Base-by-base conservation (phyloP, 2,113 vertebrate species). In the Colaptes auratus region DNA sequence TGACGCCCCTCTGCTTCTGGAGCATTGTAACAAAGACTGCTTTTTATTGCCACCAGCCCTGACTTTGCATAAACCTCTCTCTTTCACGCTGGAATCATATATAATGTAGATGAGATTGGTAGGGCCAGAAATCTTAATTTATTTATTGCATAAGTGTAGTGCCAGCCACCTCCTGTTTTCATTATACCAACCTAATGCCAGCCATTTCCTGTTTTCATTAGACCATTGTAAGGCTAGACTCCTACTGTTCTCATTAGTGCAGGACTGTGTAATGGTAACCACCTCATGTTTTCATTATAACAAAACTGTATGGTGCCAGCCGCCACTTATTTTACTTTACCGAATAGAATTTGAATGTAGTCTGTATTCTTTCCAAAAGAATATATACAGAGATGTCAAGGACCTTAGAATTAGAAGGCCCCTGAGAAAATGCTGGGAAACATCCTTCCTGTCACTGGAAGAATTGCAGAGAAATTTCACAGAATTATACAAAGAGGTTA, bases 151-250 rank as follows among this genome's bases (percentile, higher is more conserved):
- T 88, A 92, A 96, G 82, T 78, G 66, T 95, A 97, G 97, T 95
- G 89, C 84, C 96, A 98, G 69, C 96, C 96, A 97, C 98, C 98
- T 97, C 97, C 98, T 97, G 98, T 97, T 98, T 98, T 98, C 97
- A 98, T 98, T 98, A 98, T 93, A 95, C 97, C 97, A 97, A 60
- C 96, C 96, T 97, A 98, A 97, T 98, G 96, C 96, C 97, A 98
- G 96, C 96, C 96, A 98, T 98, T 98, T 98, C 97, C 98, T 98
- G 97, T 98, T 98, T 98, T 97, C 98, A 98, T 98, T 98, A 98
- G 97, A 97, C 98, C 96, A 98, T 98, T 98, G 97, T 98, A 97
- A 97, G 97, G 95, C 92, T 96, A 94, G 97, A 65, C 92, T 97
- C 98, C 98, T 93, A 98, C 98, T 98, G 98, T 98, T 98, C 98